These are phyloP conservation scores for Zhuqinia jingwanae DNA, from an alignment of 2,888 invertebrate genomes.

Conservation along the genomic window DNA sequence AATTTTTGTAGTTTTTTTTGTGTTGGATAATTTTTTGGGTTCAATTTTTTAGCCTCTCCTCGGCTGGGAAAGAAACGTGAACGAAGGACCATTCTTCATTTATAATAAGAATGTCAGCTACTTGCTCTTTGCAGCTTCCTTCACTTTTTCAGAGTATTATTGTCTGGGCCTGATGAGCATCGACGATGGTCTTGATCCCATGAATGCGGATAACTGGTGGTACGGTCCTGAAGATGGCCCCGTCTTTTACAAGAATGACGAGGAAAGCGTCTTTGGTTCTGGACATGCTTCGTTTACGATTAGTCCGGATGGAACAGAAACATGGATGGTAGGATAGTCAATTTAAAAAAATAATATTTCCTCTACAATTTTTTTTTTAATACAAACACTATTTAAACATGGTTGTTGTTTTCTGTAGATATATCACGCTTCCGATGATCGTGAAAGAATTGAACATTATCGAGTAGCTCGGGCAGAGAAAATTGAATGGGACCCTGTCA, in stretches of 20 bases:
- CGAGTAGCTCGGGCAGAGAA: constrained; percentile 72
- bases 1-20: too few species aligned
- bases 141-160: constrained; percentile 70
- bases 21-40: too few species aligned
- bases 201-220: constrained; percentile 73
- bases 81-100: constrained; percentile 75
- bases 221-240: constrained; percentile 62
- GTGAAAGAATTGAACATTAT: constrained; percentile 34
- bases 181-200: constrained; percentile 65
- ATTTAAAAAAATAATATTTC: too few species aligned
- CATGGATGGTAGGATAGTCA: too few species aligned
- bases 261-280: constrained; percentile 69
- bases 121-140: constrained; percentile 73
- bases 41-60: constrained; percentile 67
- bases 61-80: constrained; percentile 71
- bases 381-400: too few species aligned
- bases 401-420: too few species aligned
- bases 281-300: constrained; percentile 74
- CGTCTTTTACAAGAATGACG: constrained; percentile 74
- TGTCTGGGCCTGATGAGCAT: constrained; percentile 73
- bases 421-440: constrained; percentile 64
- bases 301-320: constrained; percentile 69
- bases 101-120: constrained; percentile 67
- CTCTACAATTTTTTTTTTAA: too few species aligned
- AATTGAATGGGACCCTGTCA: constrained; percentile 65